Evolutionary conservation across 2,797 vertebrate genomes (phyloP).

Genomic region (Peromyscus attwateri): DNA sequence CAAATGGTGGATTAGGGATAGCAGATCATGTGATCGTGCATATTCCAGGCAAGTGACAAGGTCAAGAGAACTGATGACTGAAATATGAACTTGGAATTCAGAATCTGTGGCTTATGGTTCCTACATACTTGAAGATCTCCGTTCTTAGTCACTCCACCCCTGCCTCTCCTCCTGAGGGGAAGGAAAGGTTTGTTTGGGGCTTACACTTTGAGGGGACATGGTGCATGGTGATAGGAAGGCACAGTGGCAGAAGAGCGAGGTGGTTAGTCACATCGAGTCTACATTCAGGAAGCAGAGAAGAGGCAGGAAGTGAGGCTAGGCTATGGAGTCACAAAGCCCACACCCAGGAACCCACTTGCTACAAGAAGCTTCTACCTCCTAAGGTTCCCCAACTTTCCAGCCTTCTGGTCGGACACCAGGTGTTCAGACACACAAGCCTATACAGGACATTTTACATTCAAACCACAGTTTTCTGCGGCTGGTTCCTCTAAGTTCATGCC

Average conservation of each 20-base stretch:
- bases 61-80: not conserved
- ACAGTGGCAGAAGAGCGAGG: not conserved
- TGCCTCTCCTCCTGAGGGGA: not conserved
- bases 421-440: not conserved
- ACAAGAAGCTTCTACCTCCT: not conserved
- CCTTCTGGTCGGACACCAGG: too few relatives aligned
- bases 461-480: not conserved
- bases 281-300: not conserved
- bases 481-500: not conserved
- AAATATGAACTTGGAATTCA: not conserved
- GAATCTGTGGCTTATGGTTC: not conserved
- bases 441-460: not conserved
- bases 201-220: not conserved
- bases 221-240: not conserved
- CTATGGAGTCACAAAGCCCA: not conserved
- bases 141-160: not conserved
- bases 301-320: not conserved
- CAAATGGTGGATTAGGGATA: not conserved
- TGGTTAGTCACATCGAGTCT: too few relatives aligned
- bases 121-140: not conserved
- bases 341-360: not conserved
- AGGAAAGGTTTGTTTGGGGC: not conserved
- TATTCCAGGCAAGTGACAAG: not conserved
- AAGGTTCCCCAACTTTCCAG: not conserved
- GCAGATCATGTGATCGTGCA: not conserved